Base-by-base conservation (phyloP, 2,888 invertebrate species). In the Phyllotreta cruciferae region DNA sequence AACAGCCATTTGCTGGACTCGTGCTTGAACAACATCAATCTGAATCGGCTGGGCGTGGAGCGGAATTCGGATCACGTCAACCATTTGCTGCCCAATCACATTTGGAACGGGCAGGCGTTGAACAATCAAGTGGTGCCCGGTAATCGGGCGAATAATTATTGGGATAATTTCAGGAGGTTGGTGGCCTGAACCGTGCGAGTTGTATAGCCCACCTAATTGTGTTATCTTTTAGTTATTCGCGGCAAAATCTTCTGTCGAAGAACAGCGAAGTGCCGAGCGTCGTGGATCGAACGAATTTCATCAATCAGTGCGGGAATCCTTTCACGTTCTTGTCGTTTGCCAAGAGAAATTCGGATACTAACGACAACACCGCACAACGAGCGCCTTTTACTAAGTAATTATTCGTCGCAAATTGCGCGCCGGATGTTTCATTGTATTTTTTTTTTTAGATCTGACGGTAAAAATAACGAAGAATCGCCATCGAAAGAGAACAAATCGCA, bases 141-240 rank as follows among this genome's bases (percentile, higher is more conserved):
- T 35, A 93, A 92, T 81, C 85, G 94, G 69, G 93, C 94, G 60
- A 95, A 95, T 81, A 95, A 95, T 82, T 95, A 94, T 81, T 94
- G 93, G 93, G 94, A 95, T 79, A 94, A 95, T 82, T 94, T 95
- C 80, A 84, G 93, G 83, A 94, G 94, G 93, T 93, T 88, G 85
- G 75, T 74, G 14, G 10, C 24, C 8, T 14, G 10, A 35, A 10
- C 38, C 37, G 11, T 10, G 38, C 10, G 13, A 34, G 9, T 57
- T n/a, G n/a, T 39, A 52, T 36, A 44, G 37, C 24, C 14, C 9
- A 36, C n/a, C 11, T 8, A 37, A 36, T 11, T 13, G 36, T n/a
- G n/a, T n/a, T n/a, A n/a, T n/a, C n/a, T 60, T 60, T 38, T n/a
- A 94, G 93, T 79, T 94, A 94, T 80, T 94, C 94, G 39, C 88